These are phyloP conservation scores for Cephus pulcher DNA, from an alignment of 2,888 invertebrate species.

Conservation along the genomic window DNA sequence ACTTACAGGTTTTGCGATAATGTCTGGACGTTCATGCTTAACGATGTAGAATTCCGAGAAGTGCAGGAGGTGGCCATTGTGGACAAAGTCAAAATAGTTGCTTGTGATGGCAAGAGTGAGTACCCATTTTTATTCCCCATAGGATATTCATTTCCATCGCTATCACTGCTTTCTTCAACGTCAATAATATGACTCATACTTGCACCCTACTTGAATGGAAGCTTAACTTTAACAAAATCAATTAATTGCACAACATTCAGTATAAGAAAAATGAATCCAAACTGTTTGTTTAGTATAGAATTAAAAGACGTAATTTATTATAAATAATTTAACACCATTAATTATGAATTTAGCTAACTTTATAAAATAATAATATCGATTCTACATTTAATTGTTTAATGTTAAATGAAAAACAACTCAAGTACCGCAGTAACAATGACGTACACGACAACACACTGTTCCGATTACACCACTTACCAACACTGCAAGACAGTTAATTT, in stretches of 20 bases:
- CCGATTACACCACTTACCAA: background rate
- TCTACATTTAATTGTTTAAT: background rate
- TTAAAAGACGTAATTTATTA: background rate
- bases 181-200: background rate
- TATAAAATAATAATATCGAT: background rate
- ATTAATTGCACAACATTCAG: background rate
- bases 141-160: background rate
- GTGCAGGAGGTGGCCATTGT: slow-evolving; percentile 93
- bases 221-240: background rate
- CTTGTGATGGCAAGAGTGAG: slow-evolving; percentile 96
- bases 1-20: slow-evolving; percentile 98
- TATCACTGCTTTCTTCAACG: background rate
- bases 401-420: background rate
- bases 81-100: slow-evolving; percentile 96
- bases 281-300: background rate
- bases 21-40: slow-evolving; percentile 99
- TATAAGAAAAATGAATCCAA: background rate
- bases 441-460: background rate
- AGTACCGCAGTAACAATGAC: background rate
- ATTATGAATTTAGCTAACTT: background rate
- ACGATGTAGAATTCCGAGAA: slow-evolving; percentile 97
- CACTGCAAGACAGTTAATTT: background rate
- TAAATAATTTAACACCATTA: background rate
- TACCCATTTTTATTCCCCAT: slow-evolving; percentile 41
- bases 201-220: background rate